Evolutionary conservation across 2,113 vertebrate genomes (phyloP).

Genomic region (Nothobranchius kuhntae): DNA sequence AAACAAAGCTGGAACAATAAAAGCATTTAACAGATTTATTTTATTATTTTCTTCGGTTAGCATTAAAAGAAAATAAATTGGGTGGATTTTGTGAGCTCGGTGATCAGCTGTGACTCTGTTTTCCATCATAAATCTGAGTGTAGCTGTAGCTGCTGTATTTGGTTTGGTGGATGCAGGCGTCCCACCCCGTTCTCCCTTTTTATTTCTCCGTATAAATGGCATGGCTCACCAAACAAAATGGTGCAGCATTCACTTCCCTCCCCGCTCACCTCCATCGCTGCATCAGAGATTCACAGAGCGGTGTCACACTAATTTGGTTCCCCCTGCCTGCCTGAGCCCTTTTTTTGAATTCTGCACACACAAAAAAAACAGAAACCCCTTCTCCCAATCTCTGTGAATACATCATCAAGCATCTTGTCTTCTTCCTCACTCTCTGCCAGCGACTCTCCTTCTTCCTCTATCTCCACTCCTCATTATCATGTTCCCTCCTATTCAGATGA

Average conservation of each 20-base stretch:
- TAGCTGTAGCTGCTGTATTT: conserved; percentile 44
- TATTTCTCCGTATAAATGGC: conserved; percentile 43
- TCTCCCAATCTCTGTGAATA: conserved; percentile 55
- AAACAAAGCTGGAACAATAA: conserved; percentile 15
- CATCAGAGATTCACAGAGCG: conserved; percentile 45
- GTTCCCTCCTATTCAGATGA: conserved; percentile 76
- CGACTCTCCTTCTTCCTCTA: conserved; percentile 43
- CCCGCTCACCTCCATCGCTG: conserved; percentile 40
- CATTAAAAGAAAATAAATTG: not conserved
- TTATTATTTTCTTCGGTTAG: not conserved
- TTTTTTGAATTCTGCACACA: conserved; percentile 64
- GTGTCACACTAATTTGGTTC: conserved; percentile 76
- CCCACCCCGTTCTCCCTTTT: conserved; percentile 53
- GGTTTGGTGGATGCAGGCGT: conserved; percentile 27
- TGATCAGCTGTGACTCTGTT: not conserved
- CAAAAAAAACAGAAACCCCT: conserved; percentile 53
- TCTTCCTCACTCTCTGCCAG: conserved; percentile 5
- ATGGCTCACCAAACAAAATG: conserved; percentile 57
- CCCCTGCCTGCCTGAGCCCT: conserved; percentile 58
- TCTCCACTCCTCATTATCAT: conserved; percentile 57
- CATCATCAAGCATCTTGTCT: conserved; percentile 49
- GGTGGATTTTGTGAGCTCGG: not conserved
- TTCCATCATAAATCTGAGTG: conserved; percentile 3
- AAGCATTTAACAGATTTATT: not conserved
- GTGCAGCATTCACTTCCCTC: conserved; percentile 67